A percentile compares a stretch with the other conserved stretches of the same genome.
Conservation (phyloP, 30 jellyfish, hydroid and myxozoan species). For the Mastigias papua region DNA sequence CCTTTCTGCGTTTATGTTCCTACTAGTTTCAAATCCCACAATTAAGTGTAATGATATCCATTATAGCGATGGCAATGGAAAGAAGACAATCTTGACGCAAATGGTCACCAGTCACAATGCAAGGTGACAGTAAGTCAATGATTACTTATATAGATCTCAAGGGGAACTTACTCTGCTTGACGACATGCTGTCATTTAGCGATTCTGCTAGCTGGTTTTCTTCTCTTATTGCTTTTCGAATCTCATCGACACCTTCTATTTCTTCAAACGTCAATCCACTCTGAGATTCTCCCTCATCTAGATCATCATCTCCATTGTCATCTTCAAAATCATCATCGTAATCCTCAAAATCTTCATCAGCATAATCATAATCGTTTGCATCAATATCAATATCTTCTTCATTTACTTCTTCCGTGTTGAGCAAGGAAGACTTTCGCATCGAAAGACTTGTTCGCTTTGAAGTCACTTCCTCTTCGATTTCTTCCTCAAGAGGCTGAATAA, state of each 20-base stretch:
- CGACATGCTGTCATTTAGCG: conserved; percentile 62
- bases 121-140: too few species aligned
- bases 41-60: too few species aligned
- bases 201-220: conserved; percentile 67
- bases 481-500: conserved; percentile 29
- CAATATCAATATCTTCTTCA: conserved; percentile 66
- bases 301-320: conserved; percentile 69
- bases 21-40: too few species aligned
- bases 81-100: too few species aligned
- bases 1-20: too few species aligned
- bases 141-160: too few species aligned
- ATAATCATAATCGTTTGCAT: conserved; percentile 60
- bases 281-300: conserved; percentile 26
- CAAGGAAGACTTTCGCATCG: conserved; percentile 43
- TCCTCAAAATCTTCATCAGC: conserved; percentile 69
- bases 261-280: conserved; percentile 14
- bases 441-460: conserved; percentile 1
- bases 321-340: conserved; percentile 75
- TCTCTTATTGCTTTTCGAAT: conserved; percentile 53
- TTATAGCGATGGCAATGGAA: too few species aligned
- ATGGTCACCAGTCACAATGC: too few species aligned
- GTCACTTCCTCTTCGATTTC: conserved; percentile 58
- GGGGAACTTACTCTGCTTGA: conserved; percentile 74
- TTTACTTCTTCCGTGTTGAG: conserved; percentile 65
- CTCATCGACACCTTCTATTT: conserved; percentile 54